These are phyloP conservation scores for Tethea ocularis DNA, from an alignment of 2,888 invertebrate species.

Conservation along the genomic window DNA sequence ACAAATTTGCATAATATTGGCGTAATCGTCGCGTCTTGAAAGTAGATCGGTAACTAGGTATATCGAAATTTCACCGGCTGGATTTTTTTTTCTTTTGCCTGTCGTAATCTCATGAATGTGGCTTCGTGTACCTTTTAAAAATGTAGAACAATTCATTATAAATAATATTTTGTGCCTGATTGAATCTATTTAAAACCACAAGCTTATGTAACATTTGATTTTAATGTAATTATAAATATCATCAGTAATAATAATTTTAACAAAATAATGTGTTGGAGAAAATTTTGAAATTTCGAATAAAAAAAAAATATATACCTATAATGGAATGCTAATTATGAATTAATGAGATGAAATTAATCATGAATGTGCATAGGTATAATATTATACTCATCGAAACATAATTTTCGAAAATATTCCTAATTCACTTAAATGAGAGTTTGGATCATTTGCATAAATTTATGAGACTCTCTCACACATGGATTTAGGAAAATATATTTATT, in stretches of 20 bases:
- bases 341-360: too few species aligned
- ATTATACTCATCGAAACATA: not conserved
- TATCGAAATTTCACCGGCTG: conserved; percentile 27
- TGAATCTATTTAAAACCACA: not conserved
- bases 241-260: too few species aligned
- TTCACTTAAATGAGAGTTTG: conserved; percentile 12
- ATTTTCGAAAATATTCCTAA: conserved; percentile 3
- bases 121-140: conserved; percentile 22
- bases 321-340: too few species aligned
- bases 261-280: too few species aligned
- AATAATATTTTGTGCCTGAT: conserved; percentile 15
- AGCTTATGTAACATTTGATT: not conserved
- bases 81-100: conserved; percentile 27
- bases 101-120: conserved; percentile 29
- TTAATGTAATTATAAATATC: too few species aligned
- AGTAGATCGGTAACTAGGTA: conserved; percentile 21
- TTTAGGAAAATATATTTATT: not conserved
- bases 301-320: too few species aligned
- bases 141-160: conserved; percentile 42
- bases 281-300: too few species aligned
- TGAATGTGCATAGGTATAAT: not conserved
- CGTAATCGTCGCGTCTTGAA: conserved; percentile 15
- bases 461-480: too few species aligned
- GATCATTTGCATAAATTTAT: not conserved
- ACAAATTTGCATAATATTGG: conserved; percentile 6